Evolutionary conservation across 2,888 invertebrate genomes (phyloP).

Genomic region (Pristionchus fissidentatus): DNA sequence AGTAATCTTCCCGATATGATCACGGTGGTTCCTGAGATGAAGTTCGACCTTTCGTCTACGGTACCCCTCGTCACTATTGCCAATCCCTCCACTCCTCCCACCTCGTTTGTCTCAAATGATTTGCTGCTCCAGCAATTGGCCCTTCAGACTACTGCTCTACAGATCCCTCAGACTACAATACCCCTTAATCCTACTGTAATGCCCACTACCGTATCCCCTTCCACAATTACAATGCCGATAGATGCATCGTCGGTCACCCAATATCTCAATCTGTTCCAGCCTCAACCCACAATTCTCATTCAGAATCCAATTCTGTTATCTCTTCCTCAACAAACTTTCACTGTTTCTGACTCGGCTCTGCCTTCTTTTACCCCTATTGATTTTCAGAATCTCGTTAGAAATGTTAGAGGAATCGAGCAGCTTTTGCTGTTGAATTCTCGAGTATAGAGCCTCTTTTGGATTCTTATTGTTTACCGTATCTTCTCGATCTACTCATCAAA

Average conservation of each 20-base stretch:
- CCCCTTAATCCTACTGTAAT: background rate
- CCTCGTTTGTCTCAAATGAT: background rate
- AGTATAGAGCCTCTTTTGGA: background rate
- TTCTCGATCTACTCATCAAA: background rate
- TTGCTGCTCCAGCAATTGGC: constrained; percentile 10
- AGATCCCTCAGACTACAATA: background rate
- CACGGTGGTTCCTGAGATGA: no score
- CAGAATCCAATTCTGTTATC: background rate
- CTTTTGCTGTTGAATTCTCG: constrained; percentile 14
- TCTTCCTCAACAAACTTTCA: background rate
- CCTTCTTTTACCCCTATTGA: constrained; percentile 8
- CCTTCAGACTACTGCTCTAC: background rate
- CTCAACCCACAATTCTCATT: constrained; percentile 1
- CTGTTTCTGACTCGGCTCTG: background rate
- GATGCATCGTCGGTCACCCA: background rate
- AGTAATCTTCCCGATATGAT: background rate
- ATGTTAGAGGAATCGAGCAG: background rate
- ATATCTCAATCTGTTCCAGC: background rate
- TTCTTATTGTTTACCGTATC: constrained; percentile 1
- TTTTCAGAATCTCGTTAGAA: constrained; percentile 14
- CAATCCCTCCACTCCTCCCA: background rate
- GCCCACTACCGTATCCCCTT: background rate
- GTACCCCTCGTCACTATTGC: constrained; percentile 15
- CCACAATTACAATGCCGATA: background rate
- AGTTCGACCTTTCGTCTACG: background rate